Conservation (phyloP, 1,140 invertebrate genomes). For the Mya arenaria region DNA sequence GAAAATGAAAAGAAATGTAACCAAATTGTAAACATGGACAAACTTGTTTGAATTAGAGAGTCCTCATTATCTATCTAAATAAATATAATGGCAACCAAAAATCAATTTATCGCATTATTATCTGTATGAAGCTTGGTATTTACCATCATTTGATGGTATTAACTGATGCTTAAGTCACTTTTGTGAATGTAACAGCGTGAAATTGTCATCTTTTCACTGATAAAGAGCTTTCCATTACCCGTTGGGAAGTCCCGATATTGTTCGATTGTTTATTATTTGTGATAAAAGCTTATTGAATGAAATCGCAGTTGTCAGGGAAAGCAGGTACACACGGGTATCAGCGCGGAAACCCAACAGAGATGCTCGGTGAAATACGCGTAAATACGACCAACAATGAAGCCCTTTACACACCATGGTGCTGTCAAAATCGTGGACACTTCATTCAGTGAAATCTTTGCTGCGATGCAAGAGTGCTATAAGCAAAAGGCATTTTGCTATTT, state of each 20-base stretch:
- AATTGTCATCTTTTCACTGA: constrained; percentile 59
- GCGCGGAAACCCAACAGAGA: not conserved
- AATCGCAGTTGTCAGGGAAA: constrained; percentile 22
- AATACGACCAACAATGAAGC: no score
- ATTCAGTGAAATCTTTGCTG: no score
- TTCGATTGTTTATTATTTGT: constrained; percentile 41
- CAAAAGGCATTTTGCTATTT: no score
- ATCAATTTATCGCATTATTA: constrained; percentile 52
- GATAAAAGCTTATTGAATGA: constrained; percentile 41
- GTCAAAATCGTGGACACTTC: no score
- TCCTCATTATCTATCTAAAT: constrained; percentile 20
- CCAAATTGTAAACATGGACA: constrained; percentile 3
- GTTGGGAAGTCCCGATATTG: constrained; percentile 1
- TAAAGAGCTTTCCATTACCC: constrained; percentile 51
- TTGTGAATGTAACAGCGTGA: constrained; percentile 40
- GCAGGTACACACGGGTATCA: not conserved
- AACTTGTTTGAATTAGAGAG: constrained; percentile 39
- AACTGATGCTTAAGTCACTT: constrained; percentile 50
- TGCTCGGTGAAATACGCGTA: no score
- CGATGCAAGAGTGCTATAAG: no score
- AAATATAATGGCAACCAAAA: constrained; percentile 43
- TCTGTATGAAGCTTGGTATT: constrained; percentile 40
- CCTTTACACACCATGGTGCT: no score
- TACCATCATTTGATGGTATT: constrained; percentile 35
- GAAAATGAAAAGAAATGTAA: constrained; percentile 14